A percentile compares a stretch with the other conserved stretches of the same genome.
Evolutionary conservation across 2,888 invertebrate genomes (phyloP).

Genomic region (Synanthedon tipuliformis): DNA sequence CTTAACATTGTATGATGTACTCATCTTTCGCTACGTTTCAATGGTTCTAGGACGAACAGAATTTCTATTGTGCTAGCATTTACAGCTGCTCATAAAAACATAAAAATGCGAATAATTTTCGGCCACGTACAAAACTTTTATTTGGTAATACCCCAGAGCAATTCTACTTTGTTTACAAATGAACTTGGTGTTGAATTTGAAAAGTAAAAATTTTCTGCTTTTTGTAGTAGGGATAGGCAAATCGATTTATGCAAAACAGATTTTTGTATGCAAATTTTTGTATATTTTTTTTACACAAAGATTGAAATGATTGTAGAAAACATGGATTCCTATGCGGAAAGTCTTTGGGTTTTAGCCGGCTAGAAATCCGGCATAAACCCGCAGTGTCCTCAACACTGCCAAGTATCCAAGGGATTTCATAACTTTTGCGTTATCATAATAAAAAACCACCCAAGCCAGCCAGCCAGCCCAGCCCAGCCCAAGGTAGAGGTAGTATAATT

Average conservation of each 20-base stretch:
- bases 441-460: no score
- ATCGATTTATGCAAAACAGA: constrained; percentile 68
- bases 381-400: no score
- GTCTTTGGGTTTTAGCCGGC: no score
- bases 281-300: constrained; percentile 55
- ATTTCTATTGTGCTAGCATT: constrained; percentile 22
- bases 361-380: no score
- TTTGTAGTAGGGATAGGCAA: constrained; percentile 62
- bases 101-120: constrained; percentile 43
- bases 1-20: background rate
- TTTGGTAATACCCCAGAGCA: constrained; percentile 63
- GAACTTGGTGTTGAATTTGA: constrained; percentile 62
- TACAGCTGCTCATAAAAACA: constrained; percentile 25
- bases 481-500: no score
- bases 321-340: constrained; percentile 18
- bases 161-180: constrained; percentile 67
- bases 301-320: constrained; percentile 60
- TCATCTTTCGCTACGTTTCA: background rate
- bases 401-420: no score
- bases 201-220: constrained; percentile 58
- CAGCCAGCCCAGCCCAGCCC: no score
- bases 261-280: constrained; percentile 68
- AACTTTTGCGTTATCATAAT: no score
- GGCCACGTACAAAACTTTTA: constrained; percentile 51
- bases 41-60: constrained; percentile 8